A percentile compares a stretch with the other conserved stretches of the same genome.
Evolutionary conservation across 2,797 vertebrate species (phyloP).

Genomic region (Oreonectes daqikongensis): DNA sequence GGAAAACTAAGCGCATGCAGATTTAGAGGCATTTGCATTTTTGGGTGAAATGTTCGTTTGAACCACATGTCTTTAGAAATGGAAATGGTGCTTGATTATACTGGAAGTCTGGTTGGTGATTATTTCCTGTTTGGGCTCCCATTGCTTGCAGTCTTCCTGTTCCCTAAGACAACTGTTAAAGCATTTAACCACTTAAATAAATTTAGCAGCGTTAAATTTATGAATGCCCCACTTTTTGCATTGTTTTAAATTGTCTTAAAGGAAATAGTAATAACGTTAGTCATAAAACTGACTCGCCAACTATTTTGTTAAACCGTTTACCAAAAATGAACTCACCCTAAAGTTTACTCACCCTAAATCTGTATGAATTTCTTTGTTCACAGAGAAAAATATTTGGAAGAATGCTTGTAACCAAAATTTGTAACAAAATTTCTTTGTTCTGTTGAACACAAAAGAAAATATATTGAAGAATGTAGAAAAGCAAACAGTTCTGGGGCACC

Average conservation of each 20-base stretch:
- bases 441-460: no score
- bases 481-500: no score
- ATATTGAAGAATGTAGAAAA: no score
- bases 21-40: neutral
- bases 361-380: no score
- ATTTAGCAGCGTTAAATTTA: neutral
- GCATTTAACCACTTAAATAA: conserved; percentile 15
- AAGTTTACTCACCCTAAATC: no score
- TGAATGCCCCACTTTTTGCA: neutral
- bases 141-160: conserved; percentile 64
- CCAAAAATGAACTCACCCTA: no score
- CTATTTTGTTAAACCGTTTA: neutral
- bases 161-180: conserved; percentile 43
- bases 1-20: neutral
- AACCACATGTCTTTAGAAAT: conserved; percentile 63
- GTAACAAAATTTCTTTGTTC: no score
- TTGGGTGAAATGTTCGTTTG: conserved; percentile 25
- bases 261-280: neutral
- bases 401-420: no score
- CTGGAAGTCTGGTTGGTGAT: conserved; percentile 75
- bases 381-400: no score
- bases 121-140: conserved; percentile 81
- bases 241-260: neutral
- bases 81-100: conserved; percentile 67
- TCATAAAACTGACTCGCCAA: conserved; percentile 5